phyloP scores from a whole-genome alignment of 2,113 vertebrate species.

The Holacanthus passer region DNA sequence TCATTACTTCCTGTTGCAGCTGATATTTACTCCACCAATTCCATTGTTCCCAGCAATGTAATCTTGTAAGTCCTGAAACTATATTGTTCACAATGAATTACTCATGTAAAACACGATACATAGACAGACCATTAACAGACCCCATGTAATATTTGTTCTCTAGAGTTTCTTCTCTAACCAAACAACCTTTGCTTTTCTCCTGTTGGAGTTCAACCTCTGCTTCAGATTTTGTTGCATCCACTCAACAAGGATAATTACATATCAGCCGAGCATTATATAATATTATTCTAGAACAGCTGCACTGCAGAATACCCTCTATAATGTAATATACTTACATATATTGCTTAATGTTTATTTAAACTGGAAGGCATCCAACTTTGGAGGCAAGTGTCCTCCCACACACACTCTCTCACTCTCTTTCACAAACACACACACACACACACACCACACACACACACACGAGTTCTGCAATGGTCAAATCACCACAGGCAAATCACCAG shows the following conservation, averaged over 20 bases:
- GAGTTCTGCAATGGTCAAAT: slow-evolving; percentile 17
- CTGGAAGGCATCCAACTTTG: neutral
- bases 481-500: slow-evolving; percentile 3
- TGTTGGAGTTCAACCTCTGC: neutral
- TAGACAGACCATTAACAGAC: neutral
- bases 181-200: neutral
- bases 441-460: neutral
- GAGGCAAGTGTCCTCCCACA: slow-evolving; percentile 3
- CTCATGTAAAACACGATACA: neutral
- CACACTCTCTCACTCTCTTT: no score
- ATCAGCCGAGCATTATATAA: neutral
- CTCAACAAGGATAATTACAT: neutral
- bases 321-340: neutral
- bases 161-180: neutral
- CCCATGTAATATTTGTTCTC: neutral
- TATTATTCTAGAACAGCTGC: neutral
- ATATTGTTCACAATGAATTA: neutral
- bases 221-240: slow-evolving; percentile 1
- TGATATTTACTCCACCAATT: neutral
- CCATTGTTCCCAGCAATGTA: neutral
- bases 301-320: neutral
- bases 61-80: neutral
- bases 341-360: slow-evolving; percentile 8
- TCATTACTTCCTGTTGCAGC: neutral
- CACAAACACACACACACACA: neutral